A percentile compares a stretch with the other conserved stretches of the same genome.
Conservation (phyloP, 2,113 vertebrate genomes). For the Hippocampus mohnikei region DNA sequence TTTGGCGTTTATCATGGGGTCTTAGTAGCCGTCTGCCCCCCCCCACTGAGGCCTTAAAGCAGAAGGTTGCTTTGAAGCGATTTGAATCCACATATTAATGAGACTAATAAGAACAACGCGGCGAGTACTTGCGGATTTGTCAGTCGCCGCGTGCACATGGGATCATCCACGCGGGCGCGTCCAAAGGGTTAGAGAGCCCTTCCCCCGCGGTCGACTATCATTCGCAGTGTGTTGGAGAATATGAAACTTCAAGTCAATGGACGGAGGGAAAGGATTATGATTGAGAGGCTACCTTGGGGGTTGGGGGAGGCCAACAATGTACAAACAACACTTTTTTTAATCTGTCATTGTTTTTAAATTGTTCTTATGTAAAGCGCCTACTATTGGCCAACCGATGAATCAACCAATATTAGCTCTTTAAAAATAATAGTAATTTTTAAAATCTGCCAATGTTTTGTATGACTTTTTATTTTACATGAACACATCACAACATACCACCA, state of each 20-base stretch:
- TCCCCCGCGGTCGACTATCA: conserved; percentile 22
- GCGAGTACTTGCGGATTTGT: background rate
- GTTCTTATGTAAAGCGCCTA: too few species aligned
- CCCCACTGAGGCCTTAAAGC: background rate
- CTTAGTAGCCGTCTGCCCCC: conserved; percentile 26
- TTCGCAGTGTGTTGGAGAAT: background rate
- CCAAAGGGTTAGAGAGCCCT: conserved; percentile 1
- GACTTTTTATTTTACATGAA: too few species aligned
- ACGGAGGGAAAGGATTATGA: background rate
- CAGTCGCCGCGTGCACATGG: background rate
- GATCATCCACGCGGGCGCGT: conserved; percentile 9
- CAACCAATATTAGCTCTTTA: too few species aligned
- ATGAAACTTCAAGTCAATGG: background rate
- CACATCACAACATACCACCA: too few species aligned
- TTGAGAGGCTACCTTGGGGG: background rate
- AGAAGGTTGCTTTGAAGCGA: background rate
- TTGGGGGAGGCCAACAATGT: too few species aligned
- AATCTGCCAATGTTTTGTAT: too few species aligned
- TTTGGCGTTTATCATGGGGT: conserved; percentile 42
- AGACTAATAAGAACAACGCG: background rate
- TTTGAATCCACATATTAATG: conserved; percentile 17
- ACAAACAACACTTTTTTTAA: too few species aligned
- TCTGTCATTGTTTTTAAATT: too few species aligned
- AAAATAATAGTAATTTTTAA: too few species aligned
- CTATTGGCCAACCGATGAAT: too few species aligned